Conservation (phyloP, 2,113 vertebrate genomes). For the Emydura subglobosa region DNA sequence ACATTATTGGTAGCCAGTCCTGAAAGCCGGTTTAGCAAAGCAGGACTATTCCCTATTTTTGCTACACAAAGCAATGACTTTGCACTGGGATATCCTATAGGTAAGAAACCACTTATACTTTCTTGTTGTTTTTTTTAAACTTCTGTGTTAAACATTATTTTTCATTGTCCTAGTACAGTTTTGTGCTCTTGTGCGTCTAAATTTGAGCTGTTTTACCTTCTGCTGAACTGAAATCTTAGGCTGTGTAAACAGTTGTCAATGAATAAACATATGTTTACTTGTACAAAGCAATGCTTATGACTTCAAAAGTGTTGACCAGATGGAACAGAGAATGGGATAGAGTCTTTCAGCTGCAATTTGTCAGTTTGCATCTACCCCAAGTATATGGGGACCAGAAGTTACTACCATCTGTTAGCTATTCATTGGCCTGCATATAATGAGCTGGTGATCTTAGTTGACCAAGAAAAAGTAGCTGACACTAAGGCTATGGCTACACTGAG, state of each 20-base stretch:
- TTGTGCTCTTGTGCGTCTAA: background rate
- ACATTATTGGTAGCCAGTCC: conserved; percentile 91
- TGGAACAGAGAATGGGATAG: background rate
- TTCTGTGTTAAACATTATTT: background rate
- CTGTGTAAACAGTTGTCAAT: background rate
- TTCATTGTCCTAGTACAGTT: background rate
- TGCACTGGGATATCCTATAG: conserved; percentile 97
- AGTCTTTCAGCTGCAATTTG: background rate
- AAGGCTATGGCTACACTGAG: too few species aligned
- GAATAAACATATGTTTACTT: background rate
- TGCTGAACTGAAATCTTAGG: background rate
- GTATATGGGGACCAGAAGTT: background rate
- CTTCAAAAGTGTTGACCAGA: background rate
- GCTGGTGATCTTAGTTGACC: background rate
- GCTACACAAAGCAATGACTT: conserved; percentile 99
- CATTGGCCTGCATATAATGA: background rate
- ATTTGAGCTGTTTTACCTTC: background rate
- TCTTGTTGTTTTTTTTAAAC: conserved; percentile 36
- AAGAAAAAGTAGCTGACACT: background rate
- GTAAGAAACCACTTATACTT: conserved; percentile 79
- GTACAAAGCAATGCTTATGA: background rate
- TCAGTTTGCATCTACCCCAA: background rate
- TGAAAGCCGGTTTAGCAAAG: conserved; percentile 91
- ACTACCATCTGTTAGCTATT: background rate
- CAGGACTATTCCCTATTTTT: conserved; percentile 97